These are phyloP conservation scores for Gorsachius magnificus DNA, from an alignment of 2,797 vertebrate species.

Conservation along the genomic window DNA sequence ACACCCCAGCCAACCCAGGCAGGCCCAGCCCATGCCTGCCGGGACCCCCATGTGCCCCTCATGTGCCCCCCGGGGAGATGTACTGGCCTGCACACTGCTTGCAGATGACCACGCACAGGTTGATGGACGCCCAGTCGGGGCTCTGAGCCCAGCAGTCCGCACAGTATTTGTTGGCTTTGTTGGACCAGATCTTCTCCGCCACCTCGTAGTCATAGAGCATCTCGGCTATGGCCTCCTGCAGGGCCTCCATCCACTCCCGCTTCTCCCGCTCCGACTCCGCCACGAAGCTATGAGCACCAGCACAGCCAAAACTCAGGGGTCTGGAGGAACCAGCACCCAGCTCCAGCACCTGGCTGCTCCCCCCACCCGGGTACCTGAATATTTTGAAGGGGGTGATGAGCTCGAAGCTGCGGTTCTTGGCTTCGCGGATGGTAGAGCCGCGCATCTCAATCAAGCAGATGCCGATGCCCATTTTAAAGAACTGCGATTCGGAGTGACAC, in stretches of 20 bases:
- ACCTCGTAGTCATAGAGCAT: constrained; percentile 96
- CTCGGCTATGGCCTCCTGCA: constrained; percentile 93
- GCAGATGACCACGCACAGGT: constrained; percentile 97
- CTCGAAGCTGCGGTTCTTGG: constrained; percentile 90
- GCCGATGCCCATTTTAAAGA: constrained; percentile 89
- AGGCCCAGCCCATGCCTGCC: accelerated
- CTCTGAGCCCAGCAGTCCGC: constrained; percentile 90
- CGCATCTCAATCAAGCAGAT: constrained; percentile 91
- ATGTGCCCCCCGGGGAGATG: accelerated
- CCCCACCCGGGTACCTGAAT: constrained; percentile 85
- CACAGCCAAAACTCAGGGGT: background rate
- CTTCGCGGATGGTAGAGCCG: constrained; percentile 90
- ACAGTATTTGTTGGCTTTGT: constrained; percentile 90
- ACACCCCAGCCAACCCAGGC: background rate
- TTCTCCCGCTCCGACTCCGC: constrained; percentile 91
- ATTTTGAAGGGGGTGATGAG: constrained; percentile 92
- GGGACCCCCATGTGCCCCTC: background rate
- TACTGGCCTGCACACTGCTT: constrained; percentile 92
- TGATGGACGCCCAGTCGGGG: constrained; percentile 98
- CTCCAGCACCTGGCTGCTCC: background rate
- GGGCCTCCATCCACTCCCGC: constrained; percentile 91
- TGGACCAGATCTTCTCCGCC: constrained; percentile 99
- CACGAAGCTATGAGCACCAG: constrained; percentile 81
- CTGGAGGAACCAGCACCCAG: background rate
- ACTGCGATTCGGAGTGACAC: constrained; percentile 69